Evolutionary conservation across 2,797 vertebrate species (phyloP), one percentile per base, ranked within the genome.

Genomic region (Anolis apletophallus): DNA sequence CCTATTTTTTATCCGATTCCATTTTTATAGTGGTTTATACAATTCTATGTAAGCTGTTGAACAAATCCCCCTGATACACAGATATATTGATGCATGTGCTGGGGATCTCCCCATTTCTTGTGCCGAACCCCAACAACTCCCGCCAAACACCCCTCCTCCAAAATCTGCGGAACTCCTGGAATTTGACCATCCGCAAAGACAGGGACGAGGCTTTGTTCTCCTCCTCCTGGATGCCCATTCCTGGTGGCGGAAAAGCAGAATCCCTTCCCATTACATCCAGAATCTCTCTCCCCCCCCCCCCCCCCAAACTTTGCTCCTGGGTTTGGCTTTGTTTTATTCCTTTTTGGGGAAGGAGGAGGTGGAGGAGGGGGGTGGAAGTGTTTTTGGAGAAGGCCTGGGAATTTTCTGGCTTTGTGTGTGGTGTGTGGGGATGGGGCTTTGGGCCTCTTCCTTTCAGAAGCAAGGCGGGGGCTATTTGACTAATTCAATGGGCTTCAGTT

Each of bases 361-460:
- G 13, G n/a, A 13, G 19, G 67, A 54, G 57, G 14, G 14, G 75
- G 17, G 13, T 17, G 36, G 71, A 74, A 13, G 64, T 36, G 67
- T 88, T 83, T 52, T 77, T 46, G 26, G 52, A 76, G 73, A 81
- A 91, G 90, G 94, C 95, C 93, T 94, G 94, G 92, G 95, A 95
- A 95, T 93, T 93, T 92, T 91, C 94, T 46, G 89, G 95, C 96
- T 96, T 96, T 96, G 96, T 96, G 96, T 97, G 96, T 96, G 96
- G 95, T 93, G 96, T 93, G 94, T 93, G 93, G 78, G 89, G 92
- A 90, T 77, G 95, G 96, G 95, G 95, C 95, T 93, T 93, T 94
- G 93, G 95, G 95, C 95, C 95, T 93, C 95, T 95, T 95, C 91
- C 93, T 96, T 96, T 97, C 96, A 95, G 93, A 93, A 94, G 93